Base-by-base conservation (phyloP, 2,888 invertebrate genomes). In the Ypsolopha sequella region DNA sequence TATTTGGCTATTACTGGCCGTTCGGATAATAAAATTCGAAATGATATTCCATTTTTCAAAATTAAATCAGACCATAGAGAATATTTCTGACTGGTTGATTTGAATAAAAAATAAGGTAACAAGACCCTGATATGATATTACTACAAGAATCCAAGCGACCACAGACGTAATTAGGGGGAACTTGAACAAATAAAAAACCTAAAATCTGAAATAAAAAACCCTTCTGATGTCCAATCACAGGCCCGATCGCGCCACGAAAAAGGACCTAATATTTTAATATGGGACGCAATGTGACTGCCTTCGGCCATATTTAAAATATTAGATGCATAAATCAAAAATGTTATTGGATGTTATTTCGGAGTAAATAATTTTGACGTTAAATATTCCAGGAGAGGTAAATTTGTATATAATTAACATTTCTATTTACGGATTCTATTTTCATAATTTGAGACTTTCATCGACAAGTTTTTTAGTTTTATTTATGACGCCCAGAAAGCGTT, bases 251-350 rank as follows among this genome's bases (percentile, higher is more conserved):
- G 60, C 59, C 62, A 64, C 68, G 64, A 60, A 69, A 73, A 68
- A 73, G 72, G 73, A 71, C 66, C 62, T 57, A 53, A 36, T 9
- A 36, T 36, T 36, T 36, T 54, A 55, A 56, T 57, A 48, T 53
- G 54, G 52, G 39, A 48, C 36, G 53, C 61, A 58, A 62, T 66
- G 66, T 62, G 64, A 66, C 67, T 73, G 82, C 81, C 78, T 66
- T 59, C 75, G 76, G 84, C 77, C 78, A 80, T 82, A 69, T 73
- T 80, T 76, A 79, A 73, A 79, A 76, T 80, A 80, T 80, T 76
- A 75, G 75, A 76, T 71, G 64, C 77, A 80, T 81, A 81, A 81
- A 81, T 82, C 82, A 81, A 70, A 77, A 75, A 60, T 58, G 70
- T 68, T 76, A 80, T 80, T 77, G 79, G 76, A 73, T 76, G 24